A percentile compares a stretch with the other conserved stretches of the same genome.
Conservation (phyloP, 2,888 invertebrate species). For the Noctua janthe region DNA sequence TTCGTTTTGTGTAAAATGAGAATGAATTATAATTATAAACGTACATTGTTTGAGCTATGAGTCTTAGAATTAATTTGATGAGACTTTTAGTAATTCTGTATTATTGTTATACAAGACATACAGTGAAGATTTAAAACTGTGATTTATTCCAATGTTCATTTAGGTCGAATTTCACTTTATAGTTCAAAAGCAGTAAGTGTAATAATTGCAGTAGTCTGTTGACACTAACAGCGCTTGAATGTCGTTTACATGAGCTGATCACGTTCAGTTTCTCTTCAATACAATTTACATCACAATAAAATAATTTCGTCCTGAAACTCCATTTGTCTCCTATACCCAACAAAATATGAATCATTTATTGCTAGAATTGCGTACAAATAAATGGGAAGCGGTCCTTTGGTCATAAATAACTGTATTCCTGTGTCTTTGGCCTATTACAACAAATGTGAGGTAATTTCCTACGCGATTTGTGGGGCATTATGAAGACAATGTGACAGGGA, state of each 20-base stretch:
- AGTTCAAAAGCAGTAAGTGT: neutral
- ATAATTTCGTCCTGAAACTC: neutral
- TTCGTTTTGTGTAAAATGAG: neutral
- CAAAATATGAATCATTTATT: slow-evolving; percentile 50
- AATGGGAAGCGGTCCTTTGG: slow-evolving; percentile 42
- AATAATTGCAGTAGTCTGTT: neutral
- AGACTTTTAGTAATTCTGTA: neutral
- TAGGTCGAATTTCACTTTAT: neutral
- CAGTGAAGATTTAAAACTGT: neutral
- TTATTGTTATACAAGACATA: too few relatives aligned
- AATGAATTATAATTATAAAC: neutral
- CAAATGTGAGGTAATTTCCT: slow-evolving; percentile 57
- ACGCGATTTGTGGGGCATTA: slow-evolving; percentile 64
- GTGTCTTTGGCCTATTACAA: slow-evolving; percentile 49
- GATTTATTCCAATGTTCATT: neutral
- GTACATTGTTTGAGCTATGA: neutral
- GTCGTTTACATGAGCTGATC: neutral
- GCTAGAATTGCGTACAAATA: slow-evolving; percentile 51
- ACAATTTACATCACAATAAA: neutral
- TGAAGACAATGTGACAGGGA: slow-evolving; percentile 62
- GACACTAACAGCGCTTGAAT: neutral
- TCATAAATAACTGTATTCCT: slow-evolving; percentile 55
- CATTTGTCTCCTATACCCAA: slow-evolving; percentile 29
- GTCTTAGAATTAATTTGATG: neutral
- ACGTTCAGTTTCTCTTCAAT: neutral